Conservation (phyloP, 2,113 vertebrate species). For the Entelurus aequoreus region DNA sequence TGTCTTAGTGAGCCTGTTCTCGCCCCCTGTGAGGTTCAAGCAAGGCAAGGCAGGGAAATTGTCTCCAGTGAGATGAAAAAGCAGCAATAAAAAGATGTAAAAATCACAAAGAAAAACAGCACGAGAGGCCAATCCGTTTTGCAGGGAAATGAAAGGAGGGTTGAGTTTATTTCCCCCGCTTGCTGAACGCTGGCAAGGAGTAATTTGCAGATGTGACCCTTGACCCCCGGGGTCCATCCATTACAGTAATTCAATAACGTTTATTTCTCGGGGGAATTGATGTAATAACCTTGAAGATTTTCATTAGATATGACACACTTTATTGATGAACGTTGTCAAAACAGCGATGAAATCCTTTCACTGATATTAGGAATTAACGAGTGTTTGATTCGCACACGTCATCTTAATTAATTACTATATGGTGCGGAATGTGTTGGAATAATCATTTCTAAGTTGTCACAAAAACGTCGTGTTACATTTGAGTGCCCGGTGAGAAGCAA, state of each 20-base stretch:
- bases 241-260: slow-evolving; percentile 34
- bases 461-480: too few relatives aligned
- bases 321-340: background rate
- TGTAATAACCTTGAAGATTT: background rate
- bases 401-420: too few relatives aligned
- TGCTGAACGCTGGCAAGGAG: slow-evolving; percentile 31
- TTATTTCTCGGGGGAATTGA: slow-evolving; percentile 41
- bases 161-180: slow-evolving; percentile 14
- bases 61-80: slow-evolving; percentile 41
- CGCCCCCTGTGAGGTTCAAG: slow-evolving; percentile 43
- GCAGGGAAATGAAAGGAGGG: background rate
- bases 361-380: background rate
- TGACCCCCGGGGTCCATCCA: slow-evolving; percentile 31
- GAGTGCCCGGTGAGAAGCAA: too few relatives aligned
- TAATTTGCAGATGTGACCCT: slow-evolving; percentile 28
- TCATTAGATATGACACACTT: background rate
- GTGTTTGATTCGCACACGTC: too few relatives aligned
- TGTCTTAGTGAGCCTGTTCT: slow-evolving; percentile 39
- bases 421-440: too few relatives aligned
- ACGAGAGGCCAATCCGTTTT: slow-evolving; percentile 3
- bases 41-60: slow-evolving; percentile 39
- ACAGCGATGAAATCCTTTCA: background rate
- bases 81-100: slow-evolving; percentile 30
- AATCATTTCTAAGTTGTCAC: too few relatives aligned
- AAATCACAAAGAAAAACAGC: slow-evolving; percentile 24